Conservation (phyloP, 2,113 vertebrate genomes). For the Ceyx melanurus region DNA sequence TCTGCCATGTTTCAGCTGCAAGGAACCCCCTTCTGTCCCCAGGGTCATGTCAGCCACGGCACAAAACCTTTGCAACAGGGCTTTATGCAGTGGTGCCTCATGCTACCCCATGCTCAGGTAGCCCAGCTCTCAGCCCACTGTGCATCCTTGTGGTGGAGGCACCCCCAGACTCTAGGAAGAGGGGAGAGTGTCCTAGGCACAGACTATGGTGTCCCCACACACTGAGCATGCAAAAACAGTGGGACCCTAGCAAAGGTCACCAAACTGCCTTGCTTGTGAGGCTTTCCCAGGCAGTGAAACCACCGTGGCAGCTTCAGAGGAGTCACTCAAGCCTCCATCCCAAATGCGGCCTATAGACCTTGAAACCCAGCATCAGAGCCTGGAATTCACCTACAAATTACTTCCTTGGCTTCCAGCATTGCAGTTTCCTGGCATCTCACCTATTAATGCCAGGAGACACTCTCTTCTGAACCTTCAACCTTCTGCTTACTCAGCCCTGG, state of each 20-base stretch:
- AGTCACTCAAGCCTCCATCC: background rate
- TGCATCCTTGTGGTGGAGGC: background rate
- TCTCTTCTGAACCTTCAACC: background rate
- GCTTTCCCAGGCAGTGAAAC: background rate
- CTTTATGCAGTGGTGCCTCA: rapidly evolving
- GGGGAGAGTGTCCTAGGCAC: background rate
- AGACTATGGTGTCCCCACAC: rapidly evolving
- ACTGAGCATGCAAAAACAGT: background rate
- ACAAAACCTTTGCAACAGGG: background rate
- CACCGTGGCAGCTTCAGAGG: rapidly evolving
- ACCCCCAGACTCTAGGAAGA: background rate
- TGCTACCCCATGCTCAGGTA: rapidly evolving
- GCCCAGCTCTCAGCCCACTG: background rate
- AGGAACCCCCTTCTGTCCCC: background rate
- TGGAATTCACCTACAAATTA: background rate
- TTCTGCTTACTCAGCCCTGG: background rate
- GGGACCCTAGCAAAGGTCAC: background rate
- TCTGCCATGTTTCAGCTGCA: background rate
- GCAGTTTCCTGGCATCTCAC: background rate
- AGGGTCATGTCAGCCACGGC: background rate
- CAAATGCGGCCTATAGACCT: background rate
- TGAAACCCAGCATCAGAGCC: background rate
- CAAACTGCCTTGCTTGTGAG: background rate
- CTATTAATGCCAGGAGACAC: rapidly evolving
- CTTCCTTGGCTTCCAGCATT: background rate